Percentiles rank a stretch among this genome's conserved stretches.
phyloP scores from a whole-genome alignment of 1,140 invertebrate genomes.

The Agrilus planipennis region DNA sequence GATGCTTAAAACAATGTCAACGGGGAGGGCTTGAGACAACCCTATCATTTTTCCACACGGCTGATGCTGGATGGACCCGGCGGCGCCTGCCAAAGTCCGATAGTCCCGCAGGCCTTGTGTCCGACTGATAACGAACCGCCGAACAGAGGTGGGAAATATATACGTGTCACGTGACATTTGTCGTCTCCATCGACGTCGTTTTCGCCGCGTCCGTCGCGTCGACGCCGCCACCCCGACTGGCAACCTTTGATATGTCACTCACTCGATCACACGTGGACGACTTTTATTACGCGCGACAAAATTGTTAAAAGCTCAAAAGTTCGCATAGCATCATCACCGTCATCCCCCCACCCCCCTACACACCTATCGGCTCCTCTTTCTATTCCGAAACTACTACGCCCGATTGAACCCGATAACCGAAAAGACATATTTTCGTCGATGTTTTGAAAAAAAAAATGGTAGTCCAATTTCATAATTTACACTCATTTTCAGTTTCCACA shows the following conservation, averaged over 20 bases:
- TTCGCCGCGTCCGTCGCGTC: slow-evolving; percentile 1
- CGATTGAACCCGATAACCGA: too few species aligned
- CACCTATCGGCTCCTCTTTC: too few species aligned
- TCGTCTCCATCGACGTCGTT: slow-evolving; percentile 6
- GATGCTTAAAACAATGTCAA: too few species aligned
- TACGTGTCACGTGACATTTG: slow-evolving; percentile 12
- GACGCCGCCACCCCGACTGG: slow-evolving; percentile 17
- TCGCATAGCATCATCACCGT: slow-evolving; percentile 8
- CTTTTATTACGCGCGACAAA: slow-evolving; percentile 31
- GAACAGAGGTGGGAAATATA: slow-evolving; percentile 17
- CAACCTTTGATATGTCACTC: slow-evolving; percentile 29
- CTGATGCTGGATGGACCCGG: slow-evolving; percentile 14
- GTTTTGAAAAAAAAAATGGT: too few species aligned
- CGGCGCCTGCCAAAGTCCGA: slow-evolving; percentile 16
- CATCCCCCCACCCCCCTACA: too few species aligned
- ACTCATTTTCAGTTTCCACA: too few species aligned
- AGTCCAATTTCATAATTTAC: too few species aligned
- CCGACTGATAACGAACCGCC: slow-evolving; percentile 14
- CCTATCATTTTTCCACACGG: slow-evolving; percentile 22
- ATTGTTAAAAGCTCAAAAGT: slow-evolving; percentile 24
- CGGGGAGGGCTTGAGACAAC: too few species aligned
- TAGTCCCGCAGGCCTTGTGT: slow-evolving; percentile 17
- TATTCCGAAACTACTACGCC: too few species aligned
- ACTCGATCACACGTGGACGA: slow-evolving; percentile 31
- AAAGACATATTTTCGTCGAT: too few species aligned